Conservation (phyloP, 2,797 vertebrate genomes). For the Poeciliopsis presidionis region DNA sequence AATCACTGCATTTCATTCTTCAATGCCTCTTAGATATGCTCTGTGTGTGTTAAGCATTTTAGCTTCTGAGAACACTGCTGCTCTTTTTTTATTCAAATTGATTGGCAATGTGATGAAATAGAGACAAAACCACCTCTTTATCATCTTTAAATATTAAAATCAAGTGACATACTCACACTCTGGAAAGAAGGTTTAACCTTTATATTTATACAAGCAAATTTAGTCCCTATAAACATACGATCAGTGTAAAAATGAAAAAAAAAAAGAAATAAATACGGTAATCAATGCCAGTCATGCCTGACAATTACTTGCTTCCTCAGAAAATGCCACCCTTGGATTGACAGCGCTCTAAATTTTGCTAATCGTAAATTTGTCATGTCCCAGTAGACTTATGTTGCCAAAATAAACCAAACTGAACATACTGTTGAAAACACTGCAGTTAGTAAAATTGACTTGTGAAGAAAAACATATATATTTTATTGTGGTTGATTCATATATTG, state of each 20-base stretch:
- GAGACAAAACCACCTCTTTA: conserved; percentile 35
- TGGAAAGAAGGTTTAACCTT: neutral
- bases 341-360: conserved; percentile 44
- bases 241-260: neutral
- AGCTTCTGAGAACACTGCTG: conserved; percentile 27
- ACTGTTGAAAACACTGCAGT: conserved; percentile 14
- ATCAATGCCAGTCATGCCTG: neutral
- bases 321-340: conserved; percentile 24
- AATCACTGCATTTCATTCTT: conserved; percentile 8
- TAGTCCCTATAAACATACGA: neutral
- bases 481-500: conserved; percentile 13
- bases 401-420: conserved; percentile 20
- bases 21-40: conserved; percentile 12
- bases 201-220: conserved; percentile 3
- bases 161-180: conserved; percentile 18
- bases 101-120: conserved; percentile 49
- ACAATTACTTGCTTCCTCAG: conserved; percentile 34
- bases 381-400: conserved; percentile 30
- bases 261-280: neutral
- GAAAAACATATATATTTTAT: conserved; percentile 8
- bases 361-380: conserved; percentile 27
- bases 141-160: conserved; percentile 24
- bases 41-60: conserved; percentile 33
- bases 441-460: conserved; percentile 11
- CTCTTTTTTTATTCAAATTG: conserved; percentile 35